Base-by-base conservation (phyloP, 1,140 invertebrate species). In the Ptiloglossa arizonensis region DNA sequence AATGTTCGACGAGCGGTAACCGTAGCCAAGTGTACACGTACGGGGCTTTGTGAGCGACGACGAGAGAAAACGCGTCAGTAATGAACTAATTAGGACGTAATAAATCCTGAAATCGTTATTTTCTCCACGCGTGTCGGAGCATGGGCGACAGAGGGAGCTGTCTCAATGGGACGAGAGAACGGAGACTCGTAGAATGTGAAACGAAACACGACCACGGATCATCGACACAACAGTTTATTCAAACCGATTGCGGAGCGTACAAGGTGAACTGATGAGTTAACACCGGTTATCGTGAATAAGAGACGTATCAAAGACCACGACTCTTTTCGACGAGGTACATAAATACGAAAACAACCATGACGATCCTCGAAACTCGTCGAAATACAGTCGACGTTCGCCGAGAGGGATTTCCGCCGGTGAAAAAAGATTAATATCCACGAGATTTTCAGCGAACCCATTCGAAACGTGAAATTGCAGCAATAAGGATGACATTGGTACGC, bases 81-180 rank as follows among this genome's bases (percentile, higher is more conserved):
- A 71, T 22, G 69, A 64, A 48, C 59, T 72, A 79, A 79, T 79
- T 79, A 79, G 60, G 69, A 72, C 74, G 59, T 64, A 64, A 73
- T 64, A 64, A 79, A 73, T 72, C 60, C 69, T 73, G 59, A 48
- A 79, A 72, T 79, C 59, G 59, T 79, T 79, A 56, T 52, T 78
- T 71, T 72, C 64, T 32, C 22, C 27, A 11, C 22, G 22, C 35
- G 32, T 57, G 50, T 76, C 54, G 27, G 41, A 48, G 54, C 24
- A 19, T 38, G n/a, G n/a, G 3, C 35, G 68, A 57, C 29, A 62
- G 41, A 78, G 74, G 76, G 59, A 63, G 38, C 27, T 1, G 68
- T 64, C 57, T 73, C 38, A 72, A 79, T 79, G 38, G 48, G 69
- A 27, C 8, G 24, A 15, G n/a, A 59, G 48, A 38, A 57, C 11